Evolutionary conservation across 2,797 vertebrate species (phyloP), one percentile per base, ranked within the genome.

Genomic region (Cryptoprocta ferox): DNA sequence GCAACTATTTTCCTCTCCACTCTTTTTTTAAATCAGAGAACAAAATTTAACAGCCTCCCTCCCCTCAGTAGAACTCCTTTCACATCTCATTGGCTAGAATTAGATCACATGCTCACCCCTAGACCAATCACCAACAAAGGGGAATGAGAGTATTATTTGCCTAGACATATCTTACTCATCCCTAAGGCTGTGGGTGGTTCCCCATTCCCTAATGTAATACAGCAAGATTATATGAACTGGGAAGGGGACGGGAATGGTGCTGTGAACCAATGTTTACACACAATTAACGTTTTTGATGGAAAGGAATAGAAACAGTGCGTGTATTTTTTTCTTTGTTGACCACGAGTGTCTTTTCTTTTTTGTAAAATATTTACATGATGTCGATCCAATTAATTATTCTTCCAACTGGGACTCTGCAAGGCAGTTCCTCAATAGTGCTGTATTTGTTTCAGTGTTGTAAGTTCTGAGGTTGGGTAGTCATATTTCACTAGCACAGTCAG

Each of bases 401-500:
- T 87, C 89, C 94, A 91, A 53, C 80, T 39, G 11, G n/a, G 18
- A 59, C 37, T 93, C 15, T 91, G 18, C 85, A 81, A 53, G 84
- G 7, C 1, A 95, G 26, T 76, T 95, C 42, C 91, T 82, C 68
- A 92, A 1, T 89, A 73, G 79, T 66, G 75, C 53, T 83, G 11
- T 89, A 32, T 84, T 53, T 91, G 28, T 94, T 95, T 76, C 76
- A 65, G 8, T 71, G n/a, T 85, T 87, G 56, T 87, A 73, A 95
- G 70, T 94, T 94, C 97, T 97, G 91, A 92, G 63, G 45, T 97
- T 87, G 39, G 28, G 6, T 78, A 75, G 89, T 95, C 93, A 90
- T 93, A 93, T 90, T 97, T 93, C 71, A 95, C 61, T 84, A 97
- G 84, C 79, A 87, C 8, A 85, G 89, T 95, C 80, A 94, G 37